phyloP scores from a whole-genome alignment of 2,113 vertebrate species.

The Phalacrocorax brasilianus region DNA sequence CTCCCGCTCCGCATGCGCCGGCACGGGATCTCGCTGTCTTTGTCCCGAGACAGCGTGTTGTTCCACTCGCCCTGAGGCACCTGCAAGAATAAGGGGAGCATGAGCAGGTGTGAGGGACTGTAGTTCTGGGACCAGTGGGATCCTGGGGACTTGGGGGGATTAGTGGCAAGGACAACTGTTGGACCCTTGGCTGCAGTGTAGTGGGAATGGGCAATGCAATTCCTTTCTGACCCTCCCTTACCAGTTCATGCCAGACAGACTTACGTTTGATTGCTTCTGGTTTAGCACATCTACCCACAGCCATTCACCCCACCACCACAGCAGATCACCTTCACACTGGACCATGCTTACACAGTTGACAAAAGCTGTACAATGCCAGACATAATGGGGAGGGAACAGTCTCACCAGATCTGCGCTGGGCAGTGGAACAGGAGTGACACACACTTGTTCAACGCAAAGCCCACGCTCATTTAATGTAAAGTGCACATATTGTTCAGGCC shows the following conservation, averaged over 20 bases:
- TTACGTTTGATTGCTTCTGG: background rate
- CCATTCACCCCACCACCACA: fast-evolving
- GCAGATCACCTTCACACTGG: background rate
- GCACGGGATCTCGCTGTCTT: conserved; percentile 91
- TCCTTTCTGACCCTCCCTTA: background rate
- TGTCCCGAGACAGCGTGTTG: conserved; percentile 82
- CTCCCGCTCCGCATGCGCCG: conserved; percentile 98
- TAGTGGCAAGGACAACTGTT: background rate
- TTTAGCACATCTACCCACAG: background rate
- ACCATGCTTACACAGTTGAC: conserved; percentile 1
- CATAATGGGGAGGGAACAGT: fast-evolving
- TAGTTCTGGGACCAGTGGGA: background rate
- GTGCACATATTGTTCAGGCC: background rate
- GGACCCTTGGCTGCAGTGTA: background rate
- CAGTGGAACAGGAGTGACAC: background rate
- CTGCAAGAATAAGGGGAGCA: conserved; percentile 45
- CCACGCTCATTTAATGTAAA: fast-evolving
- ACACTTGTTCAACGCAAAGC: fast-evolving
- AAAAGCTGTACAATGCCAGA: background rate
- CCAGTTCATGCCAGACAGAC: conserved; percentile 2
- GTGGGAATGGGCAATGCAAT: background rate
- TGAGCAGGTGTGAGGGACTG: background rate
- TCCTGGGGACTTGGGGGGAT: background rate
- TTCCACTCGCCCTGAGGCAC: conserved; percentile 90
- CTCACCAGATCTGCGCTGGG: background rate